Conservation (phyloP, 2,797 vertebrate species). For the Pipistrellus pygmaeus region DNA sequence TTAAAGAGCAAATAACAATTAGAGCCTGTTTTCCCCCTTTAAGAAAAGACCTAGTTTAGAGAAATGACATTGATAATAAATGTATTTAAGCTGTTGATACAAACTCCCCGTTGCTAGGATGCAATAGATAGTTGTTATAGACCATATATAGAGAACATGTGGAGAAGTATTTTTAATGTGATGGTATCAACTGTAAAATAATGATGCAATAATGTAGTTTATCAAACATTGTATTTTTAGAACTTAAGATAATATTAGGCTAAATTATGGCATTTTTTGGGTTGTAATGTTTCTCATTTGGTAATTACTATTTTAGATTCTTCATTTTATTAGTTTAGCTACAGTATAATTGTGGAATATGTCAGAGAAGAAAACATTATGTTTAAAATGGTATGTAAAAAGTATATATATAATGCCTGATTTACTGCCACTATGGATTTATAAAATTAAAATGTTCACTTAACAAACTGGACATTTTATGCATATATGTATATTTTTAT, state of each 20-base stretch:
- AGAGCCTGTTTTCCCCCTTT: slow-evolving; percentile 83
- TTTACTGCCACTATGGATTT: background rate
- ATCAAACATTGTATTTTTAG: slow-evolving; percentile 62
- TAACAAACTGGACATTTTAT: background rate
- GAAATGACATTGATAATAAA: slow-evolving; percentile 83
- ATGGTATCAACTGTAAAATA: slow-evolving; percentile 57
- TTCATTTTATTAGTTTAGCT: slow-evolving; percentile 65
- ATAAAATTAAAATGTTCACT: slow-evolving; percentile 28
- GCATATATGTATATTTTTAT: background rate
- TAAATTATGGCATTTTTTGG: slow-evolving; percentile 43
- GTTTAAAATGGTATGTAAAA: slow-evolving; percentile 55
- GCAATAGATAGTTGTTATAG: slow-evolving; percentile 48
- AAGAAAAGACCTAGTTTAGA: slow-evolving; percentile 82
- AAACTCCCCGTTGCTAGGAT: slow-evolving; percentile 72
- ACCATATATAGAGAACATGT: background rate
- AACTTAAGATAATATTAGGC: slow-evolving; percentile 52
- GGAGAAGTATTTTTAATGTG: slow-evolving; percentile 29
- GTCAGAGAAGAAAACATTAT: slow-evolving; percentile 62
- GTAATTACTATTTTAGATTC: slow-evolving; percentile 31
- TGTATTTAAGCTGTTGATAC: slow-evolving; percentile 68
- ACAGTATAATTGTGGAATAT: slow-evolving; percentile 50
- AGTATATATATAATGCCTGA: slow-evolving; percentile 47
- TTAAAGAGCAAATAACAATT: slow-evolving; percentile 90
- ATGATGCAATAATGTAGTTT: slow-evolving; percentile 56
- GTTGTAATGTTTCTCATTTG: slow-evolving; percentile 46